Evolutionary conservation across 2,113 vertebrate genomes (phyloP), one percentile per base, ranked within the genome.

Genomic region (Proterorhinus semilunaris): DNA sequence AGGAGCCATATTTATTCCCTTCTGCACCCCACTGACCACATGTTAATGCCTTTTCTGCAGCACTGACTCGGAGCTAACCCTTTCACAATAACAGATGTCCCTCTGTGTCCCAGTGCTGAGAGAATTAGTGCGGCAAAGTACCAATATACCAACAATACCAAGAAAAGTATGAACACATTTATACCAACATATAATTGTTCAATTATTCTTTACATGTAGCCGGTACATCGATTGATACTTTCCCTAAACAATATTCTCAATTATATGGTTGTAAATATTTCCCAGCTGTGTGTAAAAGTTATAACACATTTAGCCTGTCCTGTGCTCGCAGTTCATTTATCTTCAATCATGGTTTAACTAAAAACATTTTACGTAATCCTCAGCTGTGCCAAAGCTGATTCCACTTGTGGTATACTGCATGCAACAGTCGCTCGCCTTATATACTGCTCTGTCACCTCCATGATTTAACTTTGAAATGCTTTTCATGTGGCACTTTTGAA

Each of bases 401-500:
- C 10, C 49, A 68, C 44, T 59, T 51, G 69, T 82, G 72, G 54
- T 51, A 79, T 83, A 63, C 81, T 70, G 15, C 42, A 17, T 72
- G 65, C 46, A 62, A 67, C 72, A 76, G 65, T 59, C 17, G 21
- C 43, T 82, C 61, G 86, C 10, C 27, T 10, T 55, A 55, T 55
- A 55, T 10, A 17, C 17, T 27, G 17, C 16, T 27, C 53, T 55
- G 53, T 27, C 53, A 55, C 17, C 53, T 55, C 53, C 16, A 55
- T 65, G 62, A 69, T 84, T 78, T 78, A 72, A 81, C 83, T 92
- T 90, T 92, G 88, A 91, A 90, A 79, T 69, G 72, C 11, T 73
- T 88, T 91, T 91, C 75, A 92, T 86, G 86, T 74, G 55, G 63
- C 75, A 75, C 84, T 86, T 90, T 90, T 91, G 85, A 92, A 89